A percentile compares a stretch with the other conserved stretches of the same genome.
Conservation (phyloP, 2,113 vertebrate species). For the Lichenostomus cassidix region DNA sequence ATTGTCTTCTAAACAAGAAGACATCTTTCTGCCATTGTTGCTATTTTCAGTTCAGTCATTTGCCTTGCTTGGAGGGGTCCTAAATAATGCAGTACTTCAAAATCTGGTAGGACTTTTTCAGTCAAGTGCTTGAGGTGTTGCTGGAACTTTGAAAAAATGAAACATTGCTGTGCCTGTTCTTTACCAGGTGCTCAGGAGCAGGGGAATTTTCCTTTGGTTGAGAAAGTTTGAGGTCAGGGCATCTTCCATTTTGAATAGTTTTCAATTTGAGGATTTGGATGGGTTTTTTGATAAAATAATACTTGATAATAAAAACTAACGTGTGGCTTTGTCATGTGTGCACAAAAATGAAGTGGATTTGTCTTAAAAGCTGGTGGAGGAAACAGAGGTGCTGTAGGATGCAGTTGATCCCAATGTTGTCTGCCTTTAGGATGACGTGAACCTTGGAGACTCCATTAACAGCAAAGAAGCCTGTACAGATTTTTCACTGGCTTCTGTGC, state of each 20-base stretch:
- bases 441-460: background rate
- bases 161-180: background rate
- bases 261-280: background rate
- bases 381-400: fast-evolving
- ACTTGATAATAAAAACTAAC: background rate
- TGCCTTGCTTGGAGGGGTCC: background rate
- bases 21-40: background rate
- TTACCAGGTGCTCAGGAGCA: background rate
- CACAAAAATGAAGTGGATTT: background rate
- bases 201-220: background rate
- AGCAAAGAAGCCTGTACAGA: background rate
- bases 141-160: background rate
- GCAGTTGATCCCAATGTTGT: background rate
- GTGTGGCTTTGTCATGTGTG: background rate
- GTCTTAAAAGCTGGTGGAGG: background rate
- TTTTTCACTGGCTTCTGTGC: background rate
- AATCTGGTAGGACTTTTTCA: background rate
- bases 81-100: background rate
- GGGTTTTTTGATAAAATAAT: background rate
- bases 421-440: background rate
- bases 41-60: background rate
- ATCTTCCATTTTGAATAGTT: background rate
- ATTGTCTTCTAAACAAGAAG: background rate
- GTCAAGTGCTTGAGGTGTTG: background rate
- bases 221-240: background rate